Percentiles rank a stretch among this genome's conserved stretches.
phyloP scores from a whole-genome alignment of 2,888 invertebrate species.

The Drosophila sordidula region DNA sequence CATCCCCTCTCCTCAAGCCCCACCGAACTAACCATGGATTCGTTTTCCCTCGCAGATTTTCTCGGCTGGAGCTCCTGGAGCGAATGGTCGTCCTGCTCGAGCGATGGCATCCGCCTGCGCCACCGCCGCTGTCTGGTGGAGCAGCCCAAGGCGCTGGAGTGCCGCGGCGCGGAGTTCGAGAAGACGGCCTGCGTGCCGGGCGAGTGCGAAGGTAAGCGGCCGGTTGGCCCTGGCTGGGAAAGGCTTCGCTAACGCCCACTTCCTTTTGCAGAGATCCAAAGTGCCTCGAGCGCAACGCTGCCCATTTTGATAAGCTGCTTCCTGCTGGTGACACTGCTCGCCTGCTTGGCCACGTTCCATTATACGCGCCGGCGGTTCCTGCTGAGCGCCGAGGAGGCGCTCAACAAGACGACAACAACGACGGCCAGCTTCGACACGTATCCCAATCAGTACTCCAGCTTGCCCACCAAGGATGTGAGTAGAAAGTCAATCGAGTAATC shows the following conservation, averaged over 20 bases:
- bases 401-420: constrained; percentile 86
- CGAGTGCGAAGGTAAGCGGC: constrained; percentile 78
- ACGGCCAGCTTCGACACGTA: constrained; percentile 93
- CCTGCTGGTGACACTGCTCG: constrained; percentile 83
- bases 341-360: constrained; percentile 83
- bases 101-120: constrained; percentile 89
- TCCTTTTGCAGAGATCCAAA: constrained; percentile 63
- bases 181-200: constrained; percentile 87
- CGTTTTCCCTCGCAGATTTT: constrained; percentile 86
- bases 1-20: no score
- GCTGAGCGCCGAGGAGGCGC: constrained; percentile 59
- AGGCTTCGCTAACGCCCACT: not conserved
- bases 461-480: constrained; percentile 92
- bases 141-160: constrained; percentile 87
- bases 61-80: constrained; percentile 92
- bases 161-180: constrained; percentile 90
- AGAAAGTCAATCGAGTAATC: rapidly evolving
- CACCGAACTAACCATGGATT: not conserved
- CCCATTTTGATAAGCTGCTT: constrained; percentile 75
- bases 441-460: constrained; percentile 93
- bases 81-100: constrained; percentile 89
- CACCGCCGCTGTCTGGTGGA: constrained; percentile 88
- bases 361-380: constrained; percentile 86
- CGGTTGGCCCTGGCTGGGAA: not conserved
- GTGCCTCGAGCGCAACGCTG: constrained; percentile 74